A percentile compares a stretch with the other conserved stretches of the same genome.
phyloP scores from a whole-genome alignment of 2,797 vertebrate genomes.

The Echiichthys vipera region DNA sequence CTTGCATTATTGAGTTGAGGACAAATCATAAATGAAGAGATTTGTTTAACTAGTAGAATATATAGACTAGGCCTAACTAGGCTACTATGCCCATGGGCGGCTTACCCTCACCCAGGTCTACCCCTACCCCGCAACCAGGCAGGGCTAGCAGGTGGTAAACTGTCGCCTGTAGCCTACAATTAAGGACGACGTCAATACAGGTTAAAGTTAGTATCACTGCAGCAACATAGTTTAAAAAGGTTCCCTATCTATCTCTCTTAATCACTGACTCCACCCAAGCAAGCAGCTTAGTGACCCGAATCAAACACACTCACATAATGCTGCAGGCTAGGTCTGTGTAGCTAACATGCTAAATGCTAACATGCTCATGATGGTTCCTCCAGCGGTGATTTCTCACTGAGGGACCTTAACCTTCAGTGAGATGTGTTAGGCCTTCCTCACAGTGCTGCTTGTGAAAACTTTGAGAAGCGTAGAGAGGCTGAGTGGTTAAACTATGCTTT shows the following conservation, averaged over 20 bases:
- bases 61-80: too few species aligned
- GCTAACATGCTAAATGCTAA: background rate
- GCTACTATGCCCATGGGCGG: too few species aligned
- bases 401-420: background rate
- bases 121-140: too few species aligned
- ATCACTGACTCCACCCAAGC: background rate
- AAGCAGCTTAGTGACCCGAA: background rate
- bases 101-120: too few species aligned
- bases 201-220: background rate
- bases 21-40: too few species aligned
- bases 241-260: background rate
- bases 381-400: background rate
- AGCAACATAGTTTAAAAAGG: background rate
- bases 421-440: background rate
- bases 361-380: background rate
- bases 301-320: background rate
- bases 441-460: too few species aligned
- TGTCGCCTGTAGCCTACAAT: too few species aligned
- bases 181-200: background rate
- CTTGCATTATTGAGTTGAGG: too few species aligned
- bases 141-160: too few species aligned
- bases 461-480: too few species aligned
- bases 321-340: too few species aligned
- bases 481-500: background rate
- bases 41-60: too few species aligned